Conservation (phyloP, 2,113 vertebrate genomes). For the Lucifuga dentata region DNA sequence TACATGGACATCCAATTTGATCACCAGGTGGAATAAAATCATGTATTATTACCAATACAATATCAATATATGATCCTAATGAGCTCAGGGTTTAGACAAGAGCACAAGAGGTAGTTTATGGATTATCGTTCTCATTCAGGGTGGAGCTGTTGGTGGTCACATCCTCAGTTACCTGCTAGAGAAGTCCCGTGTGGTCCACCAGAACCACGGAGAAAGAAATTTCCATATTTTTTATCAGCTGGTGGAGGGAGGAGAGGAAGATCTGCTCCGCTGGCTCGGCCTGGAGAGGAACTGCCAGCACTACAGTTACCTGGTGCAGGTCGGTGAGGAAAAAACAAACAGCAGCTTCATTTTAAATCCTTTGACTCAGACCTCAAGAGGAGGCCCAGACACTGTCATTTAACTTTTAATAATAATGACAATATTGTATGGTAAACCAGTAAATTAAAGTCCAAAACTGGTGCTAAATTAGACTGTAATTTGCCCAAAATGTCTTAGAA, state of each 20-base stretch:
- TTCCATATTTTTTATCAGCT: conserved; percentile 99
- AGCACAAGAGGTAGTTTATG: not conserved
- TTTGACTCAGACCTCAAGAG: not conserved
- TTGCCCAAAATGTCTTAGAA: too few relatives aligned
- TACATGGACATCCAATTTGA: conserved; percentile 99
- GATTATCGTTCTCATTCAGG: conserved; percentile 76
- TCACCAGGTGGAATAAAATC: conserved; percentile 85
- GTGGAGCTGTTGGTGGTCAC: conserved; percentile 93
- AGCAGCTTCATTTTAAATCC: not conserved
- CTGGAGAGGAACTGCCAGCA: conserved; percentile 88
- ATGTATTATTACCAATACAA: not conserved
- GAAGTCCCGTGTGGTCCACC: conserved; percentile 95
- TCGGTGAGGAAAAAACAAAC: conserved; percentile 48
- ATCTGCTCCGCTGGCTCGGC: conserved; percentile 89
- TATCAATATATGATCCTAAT: not conserved
- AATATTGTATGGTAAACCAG: too few relatives aligned
- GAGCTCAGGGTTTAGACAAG: not conserved
- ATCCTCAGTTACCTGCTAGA: conserved; percentile 97
- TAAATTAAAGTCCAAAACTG: too few relatives aligned
- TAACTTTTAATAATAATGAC: too few relatives aligned
- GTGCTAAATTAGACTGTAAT: too few relatives aligned
- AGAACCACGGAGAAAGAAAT: conserved; percentile 95
- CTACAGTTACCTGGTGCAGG: conserved; percentile 76
- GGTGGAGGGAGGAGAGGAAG: conserved; percentile 90
- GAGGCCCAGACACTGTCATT: too few relatives aligned